These are phyloP conservation scores for Sesia bembeciformis DNA, from an alignment of 2,888 invertebrate species.

Conservation along the genomic window DNA sequence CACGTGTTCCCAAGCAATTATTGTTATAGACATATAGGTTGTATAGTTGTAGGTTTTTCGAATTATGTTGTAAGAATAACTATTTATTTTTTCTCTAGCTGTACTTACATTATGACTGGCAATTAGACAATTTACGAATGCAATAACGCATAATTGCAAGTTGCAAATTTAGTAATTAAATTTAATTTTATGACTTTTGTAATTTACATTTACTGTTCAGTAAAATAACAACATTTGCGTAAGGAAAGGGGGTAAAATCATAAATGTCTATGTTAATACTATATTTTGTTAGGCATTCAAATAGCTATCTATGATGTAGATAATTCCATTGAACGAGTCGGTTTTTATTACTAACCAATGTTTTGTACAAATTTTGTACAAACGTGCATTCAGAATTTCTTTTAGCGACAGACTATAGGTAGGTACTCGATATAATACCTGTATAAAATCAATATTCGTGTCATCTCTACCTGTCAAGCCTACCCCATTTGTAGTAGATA, in stretches of 20 bases:
- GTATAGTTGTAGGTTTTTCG: neutral
- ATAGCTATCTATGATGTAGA: too few species aligned
- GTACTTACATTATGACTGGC: neutral
- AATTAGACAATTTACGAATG: constrained; percentile 4
- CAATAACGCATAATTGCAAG: constrained; percentile 13
- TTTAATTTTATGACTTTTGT: constrained; percentile 15
- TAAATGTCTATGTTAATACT: neutral
- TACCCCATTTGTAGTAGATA: too few species aligned
- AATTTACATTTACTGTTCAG: constrained; percentile 7
- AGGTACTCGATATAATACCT: too few species aligned
- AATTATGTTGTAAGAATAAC: neutral
- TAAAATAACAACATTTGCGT: neutral
- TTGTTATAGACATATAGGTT: neutral
- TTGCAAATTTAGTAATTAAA: constrained; percentile 2
- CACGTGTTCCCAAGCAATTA: neutral
- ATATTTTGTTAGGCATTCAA: too few species aligned
- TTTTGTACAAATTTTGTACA: too few species aligned
- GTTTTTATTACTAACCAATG: too few species aligned
- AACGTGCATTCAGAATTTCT: too few species aligned
- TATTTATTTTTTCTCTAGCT: neutral
- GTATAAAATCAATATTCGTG: too few species aligned
- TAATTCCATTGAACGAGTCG: too few species aligned
- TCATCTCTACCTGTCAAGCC: too few species aligned
- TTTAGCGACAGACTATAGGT: too few species aligned
- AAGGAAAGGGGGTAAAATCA: neutral